Percentiles rank a stretch among this genome's conserved stretches.
phyloP scores from a whole-genome alignment of 1,140 invertebrate genomes.

The Lycorma delicatula region DNA sequence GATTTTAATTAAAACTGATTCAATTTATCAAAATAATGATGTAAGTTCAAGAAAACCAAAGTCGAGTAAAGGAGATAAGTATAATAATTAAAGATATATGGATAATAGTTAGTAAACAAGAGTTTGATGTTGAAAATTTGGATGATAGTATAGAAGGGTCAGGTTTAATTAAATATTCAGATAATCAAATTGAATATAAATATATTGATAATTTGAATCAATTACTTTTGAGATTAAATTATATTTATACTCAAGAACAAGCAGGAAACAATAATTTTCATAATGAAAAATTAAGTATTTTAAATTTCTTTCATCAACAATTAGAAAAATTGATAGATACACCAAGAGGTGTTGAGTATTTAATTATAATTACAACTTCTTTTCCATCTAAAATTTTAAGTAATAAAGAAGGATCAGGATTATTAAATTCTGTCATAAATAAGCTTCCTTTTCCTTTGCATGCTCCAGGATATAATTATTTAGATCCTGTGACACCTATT shows the following conservation, averaged over 20 bases:
- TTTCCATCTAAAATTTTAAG: too few species aligned
- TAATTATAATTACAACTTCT: neutral
- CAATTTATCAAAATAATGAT: neutral
- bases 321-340: conserved; percentile 8
- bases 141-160: neutral
- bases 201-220: conserved; percentile 12
- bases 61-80: neutral
- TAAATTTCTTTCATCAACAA: neutral
- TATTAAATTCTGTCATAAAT: too few species aligned
- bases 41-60: neutral
- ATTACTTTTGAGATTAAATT: conserved; percentile 7
- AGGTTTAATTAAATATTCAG: neutral
- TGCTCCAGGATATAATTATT: too few species aligned
- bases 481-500: too few species aligned
- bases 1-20: neutral
- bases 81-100: neutral
- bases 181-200: neutral
- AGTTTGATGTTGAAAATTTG: too few species aligned
- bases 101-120: too few species aligned
- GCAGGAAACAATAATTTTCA: conserved; percentile 14
- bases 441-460: too few species aligned
- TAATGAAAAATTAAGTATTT: conserved; percentile 13
- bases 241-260: conserved; percentile 1
- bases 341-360: conserved; percentile 6
- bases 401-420: too few species aligned